Conservation (phyloP, 2,888 invertebrate species). For the Sphecodes monilicornis region DNA sequence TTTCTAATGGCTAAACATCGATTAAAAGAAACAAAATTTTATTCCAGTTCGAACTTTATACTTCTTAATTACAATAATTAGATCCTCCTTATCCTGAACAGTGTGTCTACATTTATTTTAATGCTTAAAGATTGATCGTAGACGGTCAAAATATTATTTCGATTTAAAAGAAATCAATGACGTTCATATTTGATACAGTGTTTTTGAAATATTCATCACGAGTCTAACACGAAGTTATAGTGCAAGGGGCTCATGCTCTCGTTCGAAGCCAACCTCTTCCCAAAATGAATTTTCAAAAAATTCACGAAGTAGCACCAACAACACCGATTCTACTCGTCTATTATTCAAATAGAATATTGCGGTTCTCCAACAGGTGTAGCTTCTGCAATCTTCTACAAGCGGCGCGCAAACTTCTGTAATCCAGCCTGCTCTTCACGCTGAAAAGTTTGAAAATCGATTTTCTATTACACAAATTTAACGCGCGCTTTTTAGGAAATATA, state of each 20-base stretch:
- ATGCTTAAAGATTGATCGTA: no score
- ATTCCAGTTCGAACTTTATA: no score
- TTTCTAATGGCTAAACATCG: no score
- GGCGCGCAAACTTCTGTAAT: not conserved
- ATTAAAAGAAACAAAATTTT: no score
- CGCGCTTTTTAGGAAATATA: not conserved
- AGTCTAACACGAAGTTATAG: not conserved
- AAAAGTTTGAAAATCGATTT: not conserved
- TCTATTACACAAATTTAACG: not conserved
- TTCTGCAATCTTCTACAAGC: not conserved
- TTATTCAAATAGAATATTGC: constrained; percentile 3
- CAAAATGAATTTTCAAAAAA: not conserved
- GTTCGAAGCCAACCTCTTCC: not conserved
- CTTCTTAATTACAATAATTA: no score
- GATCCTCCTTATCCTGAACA: no score
- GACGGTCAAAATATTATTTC: no score
- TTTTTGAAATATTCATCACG: not conserved
- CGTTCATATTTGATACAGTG: not conserved
- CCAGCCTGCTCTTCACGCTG: not conserved
- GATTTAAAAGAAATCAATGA: no score
- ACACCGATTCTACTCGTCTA: not conserved
- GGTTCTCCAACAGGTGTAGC: not conserved
- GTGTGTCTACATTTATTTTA: no score
- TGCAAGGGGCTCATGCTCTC: no score
- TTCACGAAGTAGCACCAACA: not conserved